Conservation (phyloP, 1,140 invertebrate species). For the Macrobrachium rosenbergii region DNA sequence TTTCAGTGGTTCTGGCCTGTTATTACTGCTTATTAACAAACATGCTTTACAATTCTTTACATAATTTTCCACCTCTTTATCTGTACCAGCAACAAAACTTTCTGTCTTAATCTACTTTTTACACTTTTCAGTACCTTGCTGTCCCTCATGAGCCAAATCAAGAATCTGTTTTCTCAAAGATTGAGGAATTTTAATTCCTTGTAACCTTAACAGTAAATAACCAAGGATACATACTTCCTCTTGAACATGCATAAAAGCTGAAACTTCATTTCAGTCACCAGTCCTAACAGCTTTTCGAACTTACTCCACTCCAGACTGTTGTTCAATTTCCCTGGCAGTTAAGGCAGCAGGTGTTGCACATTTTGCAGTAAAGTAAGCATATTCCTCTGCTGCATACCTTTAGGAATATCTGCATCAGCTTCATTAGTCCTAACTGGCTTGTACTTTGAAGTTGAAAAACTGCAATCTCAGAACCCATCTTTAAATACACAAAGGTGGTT, state of each 20-base stretch:
- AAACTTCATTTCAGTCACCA: background rate
- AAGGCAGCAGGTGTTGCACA: background rate
- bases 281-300: constrained; percentile 7
- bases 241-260: background rate
- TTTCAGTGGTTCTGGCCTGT: constrained; percentile 19
- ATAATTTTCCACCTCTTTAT: background rate
- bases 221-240: background rate
- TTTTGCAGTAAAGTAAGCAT: background rate
- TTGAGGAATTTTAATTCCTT: background rate
- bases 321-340: background rate
- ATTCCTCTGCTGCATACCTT: no score
- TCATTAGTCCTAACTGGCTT: no score
- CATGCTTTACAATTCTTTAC: constrained; percentile 22
- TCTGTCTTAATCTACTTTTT: constrained; percentile 10
- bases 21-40: background rate
- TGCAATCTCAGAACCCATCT: no score
- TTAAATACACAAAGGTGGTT: no score
- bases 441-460: no score
- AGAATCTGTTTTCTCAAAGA: constrained; percentile 12
- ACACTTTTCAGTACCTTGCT: constrained; percentile 5
- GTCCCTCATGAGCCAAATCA: constrained; percentile 19
- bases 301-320: background rate
- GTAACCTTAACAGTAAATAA: background rate
- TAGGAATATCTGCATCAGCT: no score
- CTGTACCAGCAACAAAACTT: background rate